phyloP scores from a whole-genome alignment of 1,140 invertebrate species.

The Tachypleus tridentatus region DNA sequence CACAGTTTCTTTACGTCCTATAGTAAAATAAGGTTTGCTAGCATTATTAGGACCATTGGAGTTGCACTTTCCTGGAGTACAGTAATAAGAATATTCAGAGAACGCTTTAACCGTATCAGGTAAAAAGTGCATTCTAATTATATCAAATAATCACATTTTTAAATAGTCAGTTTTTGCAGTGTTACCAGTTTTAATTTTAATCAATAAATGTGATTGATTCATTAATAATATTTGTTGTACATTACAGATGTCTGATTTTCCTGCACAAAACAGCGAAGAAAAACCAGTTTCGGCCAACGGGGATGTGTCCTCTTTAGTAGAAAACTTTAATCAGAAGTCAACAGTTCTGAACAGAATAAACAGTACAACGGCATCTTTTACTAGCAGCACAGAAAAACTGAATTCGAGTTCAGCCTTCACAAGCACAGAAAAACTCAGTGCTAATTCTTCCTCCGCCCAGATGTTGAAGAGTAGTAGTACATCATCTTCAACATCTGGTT shows the following conservation, averaged over 20 bases:
- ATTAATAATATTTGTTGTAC: too few relatives aligned
- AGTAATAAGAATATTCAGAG: too few relatives aligned
- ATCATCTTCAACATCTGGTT: not conserved
- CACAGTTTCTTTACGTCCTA: too few relatives aligned
- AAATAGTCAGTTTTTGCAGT: not conserved
- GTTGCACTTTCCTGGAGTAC: too few relatives aligned
- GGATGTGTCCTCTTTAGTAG: not conserved
- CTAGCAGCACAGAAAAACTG: not conserved
- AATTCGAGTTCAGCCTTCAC: not conserved
- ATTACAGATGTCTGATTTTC: constrained; percentile 1
- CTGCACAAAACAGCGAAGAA: not conserved
- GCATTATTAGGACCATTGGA: too few relatives aligned
- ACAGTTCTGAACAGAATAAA: not conserved
- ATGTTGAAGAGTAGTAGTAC: not conserved
- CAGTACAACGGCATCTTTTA: not conserved
- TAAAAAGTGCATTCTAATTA: too few relatives aligned
- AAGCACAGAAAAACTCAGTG: too few relatives aligned
- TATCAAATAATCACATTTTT: too few relatives aligned
- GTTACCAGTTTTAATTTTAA: not conserved
- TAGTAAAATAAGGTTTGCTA: too few relatives aligned
- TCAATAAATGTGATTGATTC: too few relatives aligned
- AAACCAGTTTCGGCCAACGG: constrained; percentile 1
- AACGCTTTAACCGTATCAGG: too few relatives aligned
- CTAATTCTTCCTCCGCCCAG: not conserved
- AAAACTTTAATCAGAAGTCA: not conserved